Evolutionary conservation across 2,113 vertebrate genomes (phyloP), one percentile per base, ranked within the genome.

Genomic region (Pipa parva): DNA sequence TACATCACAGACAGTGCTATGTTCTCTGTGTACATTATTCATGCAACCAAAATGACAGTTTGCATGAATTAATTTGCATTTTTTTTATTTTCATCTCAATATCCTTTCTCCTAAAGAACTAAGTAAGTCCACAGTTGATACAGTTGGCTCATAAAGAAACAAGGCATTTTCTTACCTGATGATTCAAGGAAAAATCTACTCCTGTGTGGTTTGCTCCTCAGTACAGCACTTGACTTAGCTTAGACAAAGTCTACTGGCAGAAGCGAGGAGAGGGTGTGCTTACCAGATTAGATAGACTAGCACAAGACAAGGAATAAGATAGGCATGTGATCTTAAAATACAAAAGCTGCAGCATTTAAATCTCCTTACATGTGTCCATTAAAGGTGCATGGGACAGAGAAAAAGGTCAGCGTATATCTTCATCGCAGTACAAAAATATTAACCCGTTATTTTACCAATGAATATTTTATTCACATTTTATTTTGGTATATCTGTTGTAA

Each of bases 261-360:
- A 45, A 37, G 15, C 29, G 26, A 60, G 17, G 46, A 52, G 28
- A 26, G 58, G 66, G 66, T 27, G 58, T 54, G 22, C n/a, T 36
- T 54, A 31, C 24, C 2, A 31, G 66, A 70, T 70, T 70, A 70
- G 42, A 2, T 28, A 18, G 22, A 22, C 2, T 9, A 70, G 26
- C 66, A 54, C 39, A 42, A 15, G 39, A 42, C 39, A 42, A n/a
- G 22, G 65, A 59, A 28, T n/a, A 9, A 61, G 57, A 45, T 25
- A 24, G 29, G 33, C 66, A 31, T 54, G 57, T 70, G 57, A 70
- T 61, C 66, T 54, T 45, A 54, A 52, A 26, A 39, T 28, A 70
- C 58, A 70, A 70, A n/a, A 70, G 57, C 66, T 55, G 31, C 5
- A 61, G 39, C 42, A 60, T 60, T 42, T 6, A 33, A 59, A 67